A percentile compares a stretch with the other conserved stretches of the same genome.
Conservation (phyloP, 2,888 invertebrate species). For the Torymus auratus region DNA sequence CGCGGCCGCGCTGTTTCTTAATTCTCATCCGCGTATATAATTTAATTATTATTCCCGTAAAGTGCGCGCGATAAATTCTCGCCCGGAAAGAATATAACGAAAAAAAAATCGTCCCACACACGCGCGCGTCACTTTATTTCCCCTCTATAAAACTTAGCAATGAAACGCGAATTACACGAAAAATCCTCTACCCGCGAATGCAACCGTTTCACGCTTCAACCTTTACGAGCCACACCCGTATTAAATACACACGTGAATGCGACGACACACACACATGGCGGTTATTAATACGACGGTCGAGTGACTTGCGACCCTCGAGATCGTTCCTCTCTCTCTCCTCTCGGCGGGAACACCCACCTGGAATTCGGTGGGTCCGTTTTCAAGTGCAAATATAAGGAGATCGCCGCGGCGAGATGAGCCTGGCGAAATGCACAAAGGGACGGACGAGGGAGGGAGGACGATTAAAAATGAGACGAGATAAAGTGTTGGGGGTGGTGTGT, state of each 20-base stretch:
- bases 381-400: constrained; percentile 51
- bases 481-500: not conserved
- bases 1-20: no score
- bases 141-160: no score
- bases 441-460: constrained; percentile 6
- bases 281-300: constrained; percentile 73
- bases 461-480: constrained; percentile 40
- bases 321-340: constrained; percentile 19
- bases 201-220: not conserved
- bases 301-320: constrained; percentile 69
- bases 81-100: no score
- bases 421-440: constrained; percentile 42
- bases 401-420: constrained; percentile 30
- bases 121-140: no score
- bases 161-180: no score
- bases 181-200: not conserved
- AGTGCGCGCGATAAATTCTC: no score
- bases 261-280: constrained; percentile 60
- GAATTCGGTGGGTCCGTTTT: constrained; percentile 54
- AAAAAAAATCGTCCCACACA: no score
- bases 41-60: no score
- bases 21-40: no score
- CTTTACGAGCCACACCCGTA: constrained; percentile 39
- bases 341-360: constrained; percentile 62
- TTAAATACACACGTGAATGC: constrained; percentile 1